Evolutionary conservation across 2,797 vertebrate genomes (phyloP).

Genomic region (Pseudopleuronectes americanus): DNA sequence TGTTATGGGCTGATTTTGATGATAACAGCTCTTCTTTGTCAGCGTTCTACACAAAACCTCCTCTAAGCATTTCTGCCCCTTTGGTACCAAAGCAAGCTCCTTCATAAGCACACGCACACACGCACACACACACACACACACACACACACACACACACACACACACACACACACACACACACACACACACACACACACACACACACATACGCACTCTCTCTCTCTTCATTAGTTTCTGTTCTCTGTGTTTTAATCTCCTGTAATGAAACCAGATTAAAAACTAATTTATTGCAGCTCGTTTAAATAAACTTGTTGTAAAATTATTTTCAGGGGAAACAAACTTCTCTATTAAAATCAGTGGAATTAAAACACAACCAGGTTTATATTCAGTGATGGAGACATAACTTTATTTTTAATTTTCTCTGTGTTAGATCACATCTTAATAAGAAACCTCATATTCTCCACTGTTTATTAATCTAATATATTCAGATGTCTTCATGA

Average conservation of each 20-base stretch:
- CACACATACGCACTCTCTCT: not conserved
- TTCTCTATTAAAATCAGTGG: not conserved
- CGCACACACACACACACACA: constrained; percentile 2
- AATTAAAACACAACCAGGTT: not conserved
- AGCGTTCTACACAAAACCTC: constrained; percentile 60
- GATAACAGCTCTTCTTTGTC: constrained; percentile 63
- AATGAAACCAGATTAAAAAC: constrained; percentile 38
- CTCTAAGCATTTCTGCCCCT: constrained; percentile 57
- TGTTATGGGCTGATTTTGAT: constrained; percentile 55
- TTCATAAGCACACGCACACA: not conserved
- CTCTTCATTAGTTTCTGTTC: constrained; percentile 15
- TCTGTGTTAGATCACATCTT: not conserved
- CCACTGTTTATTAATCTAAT: not conserved
- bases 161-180: no score
- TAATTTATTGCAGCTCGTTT: constrained; percentile 3
- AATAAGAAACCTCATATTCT: not conserved
- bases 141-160: not conserved
- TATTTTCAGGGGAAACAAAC: not conserved
- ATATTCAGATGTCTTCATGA: not conserved
- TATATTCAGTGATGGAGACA: not conserved
- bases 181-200: no score
- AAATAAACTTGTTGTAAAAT: not conserved
- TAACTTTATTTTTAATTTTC: not conserved
- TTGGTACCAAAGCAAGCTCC: constrained; percentile 12
- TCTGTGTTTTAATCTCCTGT: constrained; percentile 4